Base-by-base conservation (phyloP, 2,888 invertebrate species). In the Iphiclides podalirius region DNA sequence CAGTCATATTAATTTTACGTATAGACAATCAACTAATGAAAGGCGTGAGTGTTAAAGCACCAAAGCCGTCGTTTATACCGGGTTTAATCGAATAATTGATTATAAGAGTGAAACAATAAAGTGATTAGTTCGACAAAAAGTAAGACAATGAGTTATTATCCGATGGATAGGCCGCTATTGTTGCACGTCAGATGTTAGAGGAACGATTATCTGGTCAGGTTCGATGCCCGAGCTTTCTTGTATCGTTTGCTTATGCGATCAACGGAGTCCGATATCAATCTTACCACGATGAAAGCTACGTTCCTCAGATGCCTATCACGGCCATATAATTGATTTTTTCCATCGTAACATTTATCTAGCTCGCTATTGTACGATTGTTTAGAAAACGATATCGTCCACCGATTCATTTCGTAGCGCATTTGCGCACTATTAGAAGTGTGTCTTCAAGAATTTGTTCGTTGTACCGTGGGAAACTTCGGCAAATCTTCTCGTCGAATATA, bases 81-180 rank as follows among this genome's bases (percentile, higher is more conserved):
- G 82, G 85, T 73, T 73, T 82, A 86, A 87, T 82, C 80, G 83
- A 85, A 77, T 87, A 87, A 88, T 87, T 88, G 87, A 87, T 88
- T 88, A 83, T 77, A 79, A 74, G 75, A 81, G 71, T 72, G 72
- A 79, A 87, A 87, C 87, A 88, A 88, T 87, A 81, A 84, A 87
- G 83, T 86, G 86, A 87, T 87, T 88, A 88, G 85, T 83, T 78
- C 66, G 75, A 88, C 82, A 84, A 85, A 86, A 87, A 81, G 77
- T 79, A 77, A 81, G 85, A 87, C 87, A 87, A 87, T 85, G 86
- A 87, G 71, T 82, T 86, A 87, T 88, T 86, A 86, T 85, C 80
- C 78, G 71, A 69, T 63, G 69, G 73, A 83, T 81, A 81, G 73
- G 72, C 75, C 76, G 64, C 79, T 78, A 84, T 84, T 81, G 83